Conservation (phyloP, 1,140 invertebrate species). For the Zaprionus camerounensis region DNA sequence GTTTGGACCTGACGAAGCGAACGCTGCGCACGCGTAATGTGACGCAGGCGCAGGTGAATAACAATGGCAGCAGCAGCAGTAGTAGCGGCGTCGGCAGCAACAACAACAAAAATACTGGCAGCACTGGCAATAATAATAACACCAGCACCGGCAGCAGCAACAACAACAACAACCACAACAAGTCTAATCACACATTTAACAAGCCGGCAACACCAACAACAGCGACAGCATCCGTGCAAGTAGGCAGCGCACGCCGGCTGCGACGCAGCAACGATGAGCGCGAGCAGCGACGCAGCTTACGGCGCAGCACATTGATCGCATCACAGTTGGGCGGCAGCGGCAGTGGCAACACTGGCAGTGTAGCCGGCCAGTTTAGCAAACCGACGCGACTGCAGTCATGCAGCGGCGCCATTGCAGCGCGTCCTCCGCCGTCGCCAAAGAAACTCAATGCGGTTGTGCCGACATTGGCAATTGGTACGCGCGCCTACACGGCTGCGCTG, state of each 20-base stretch:
- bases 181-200: conserved; percentile 29
- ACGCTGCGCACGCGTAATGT: conserved; percentile 72
- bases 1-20: conserved; percentile 63
- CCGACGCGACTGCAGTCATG: conserved; percentile 59
- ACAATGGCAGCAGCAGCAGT: neutral
- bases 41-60: conserved; percentile 26
- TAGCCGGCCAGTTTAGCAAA: conserved; percentile 47
- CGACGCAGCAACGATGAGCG: conserved; percentile 54
- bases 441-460: conserved; percentile 58
- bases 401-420: conserved; percentile 57
- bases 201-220: conserved; percentile 31
- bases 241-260: conserved; percentile 42
- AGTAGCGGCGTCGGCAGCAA: conserved; percentile 2
- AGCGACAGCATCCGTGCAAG: neutral
- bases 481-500: conserved; percentile 66
- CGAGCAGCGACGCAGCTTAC: conserved; percentile 59
- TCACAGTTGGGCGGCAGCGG: conserved; percentile 17
- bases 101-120: conserved; percentile 2
- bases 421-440: conserved; percentile 74
- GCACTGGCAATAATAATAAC: conserved; percentile 10
- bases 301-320: conserved; percentile 45
- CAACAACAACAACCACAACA: conserved; percentile 16
- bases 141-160: neutral
- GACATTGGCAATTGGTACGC: conserved; percentile 65
- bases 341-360: neutral